Base-by-base conservation (phyloP, 2,113 vertebrate species). In the Gallinago jamesoni region DNA sequence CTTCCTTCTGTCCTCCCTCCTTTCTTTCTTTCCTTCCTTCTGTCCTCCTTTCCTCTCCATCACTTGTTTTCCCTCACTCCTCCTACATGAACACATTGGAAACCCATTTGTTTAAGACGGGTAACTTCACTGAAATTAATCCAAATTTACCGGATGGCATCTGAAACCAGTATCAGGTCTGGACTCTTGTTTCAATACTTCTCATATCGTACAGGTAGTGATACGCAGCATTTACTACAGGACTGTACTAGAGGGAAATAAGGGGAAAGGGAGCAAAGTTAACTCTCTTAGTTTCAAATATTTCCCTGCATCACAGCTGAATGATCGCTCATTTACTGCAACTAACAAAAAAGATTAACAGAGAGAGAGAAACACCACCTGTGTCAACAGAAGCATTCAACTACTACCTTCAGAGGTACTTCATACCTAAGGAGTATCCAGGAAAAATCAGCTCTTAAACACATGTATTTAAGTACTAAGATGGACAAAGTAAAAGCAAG, bases 61-160 rank as follows among this genome's bases (percentile, higher is more conserved):
- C 82, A 84, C 70, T 76, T 84, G 12, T 62, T 94, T 87, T 92
- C 77, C 59, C 77, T 95, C 68, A 84, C 35, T 93, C 23, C n/a
- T 76, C 31, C 50, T 55, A 25, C 0, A 3, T 16, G 47, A 83
- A 79, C 2, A 2, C 28, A 37, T 53, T 64, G 74, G 64, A 87
- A 74, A 80, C 25, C 67, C 28, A 45, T 7, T 5, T 15, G 50
- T 53, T 94, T 76, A 75, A 47, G 33, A 63, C 0, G 2, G 9
- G 19, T 68, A 77, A 79, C 63, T 86, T 90, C 28, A 79, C 18
- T 70, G 52, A 70, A 84, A 81, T 75, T 21, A 79, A 18, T 63
- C 31, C n/a, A 2, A 2, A 70, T 45, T 81, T 90, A 45, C 31
- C 72, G 62, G 25, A 75, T 53, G 60, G 56, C 30, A 87, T n/a